Evolutionary conservation across 2,113 vertebrate genomes (phyloP), one percentile per base, ranked within the genome.

Genomic region (Nanorana parkeri): DNA sequence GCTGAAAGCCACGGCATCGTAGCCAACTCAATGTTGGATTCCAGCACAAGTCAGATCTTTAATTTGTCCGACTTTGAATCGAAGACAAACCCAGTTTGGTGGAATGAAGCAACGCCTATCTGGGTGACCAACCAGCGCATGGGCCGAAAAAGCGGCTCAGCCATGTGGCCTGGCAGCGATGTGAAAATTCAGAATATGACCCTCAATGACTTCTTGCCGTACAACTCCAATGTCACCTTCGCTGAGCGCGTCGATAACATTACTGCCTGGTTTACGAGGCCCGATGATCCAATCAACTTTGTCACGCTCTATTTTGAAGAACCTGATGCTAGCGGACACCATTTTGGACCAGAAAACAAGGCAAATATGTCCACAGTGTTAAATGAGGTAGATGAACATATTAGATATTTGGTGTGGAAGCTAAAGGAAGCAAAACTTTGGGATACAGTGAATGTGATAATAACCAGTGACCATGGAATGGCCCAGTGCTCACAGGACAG

Each of bases 391-490:
- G 98, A 99, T 79, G 84, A 93, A 0, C 86, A 92, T 3, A 51
- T 99, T 3, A 96, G 96, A 23, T 88, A 93, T 52, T 90, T 99
- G 51, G 85, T 94, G 16, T 80, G 86, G 0, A 93, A 92, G 86
- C 86, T 99, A 66, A 95, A 95, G 65, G 61, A 73, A 0, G 77
- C 73, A 0, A 94, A 93, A 7, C 84, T 99, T 54, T 99, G 95
- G 97, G 95, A 95, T 19, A 89, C 64, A 20, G 26, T 98, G 23
- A 99, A 99, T 66, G 54, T 99, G 21, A 88, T 99, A 1, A 89
- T 99, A 78, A 98, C 97, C 47, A 99, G 98, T 17, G 98, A 99
- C 87, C 98, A 99, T 16, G 98, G 98, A n/a, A 99, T 99, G 97
- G 83, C 93, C 8, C 94, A 98, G 85, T 98, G 96, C 67, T 96